Evolutionary conservation across 2,113 vertebrate genomes (phyloP).

Genomic region (Mesocricetus auratus): DNA sequence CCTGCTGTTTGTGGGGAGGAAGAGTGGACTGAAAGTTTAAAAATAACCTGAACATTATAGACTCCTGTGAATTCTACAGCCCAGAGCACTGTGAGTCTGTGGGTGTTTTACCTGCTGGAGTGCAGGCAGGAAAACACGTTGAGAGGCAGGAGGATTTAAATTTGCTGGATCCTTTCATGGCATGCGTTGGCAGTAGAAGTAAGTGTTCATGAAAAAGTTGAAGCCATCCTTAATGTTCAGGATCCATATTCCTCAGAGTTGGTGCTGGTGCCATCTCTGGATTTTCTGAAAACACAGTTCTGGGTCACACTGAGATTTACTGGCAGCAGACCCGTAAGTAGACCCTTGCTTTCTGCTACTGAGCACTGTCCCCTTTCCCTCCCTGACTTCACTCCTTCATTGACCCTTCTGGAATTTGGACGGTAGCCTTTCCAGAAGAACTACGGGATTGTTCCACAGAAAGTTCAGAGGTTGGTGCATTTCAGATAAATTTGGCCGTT

Average conservation of each 20-base stretch:
- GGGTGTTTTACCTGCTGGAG: slow-evolving; percentile 84
- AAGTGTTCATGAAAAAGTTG: background rate
- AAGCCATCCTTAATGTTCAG: background rate
- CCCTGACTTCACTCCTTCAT: accelerated
- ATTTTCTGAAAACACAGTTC: background rate
- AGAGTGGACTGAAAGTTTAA: slow-evolving; percentile 81
- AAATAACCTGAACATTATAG: slow-evolving; percentile 84
- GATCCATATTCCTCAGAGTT: background rate
- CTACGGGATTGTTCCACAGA: background rate
- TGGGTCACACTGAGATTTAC: background rate
- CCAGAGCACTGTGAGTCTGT: slow-evolving; percentile 76
- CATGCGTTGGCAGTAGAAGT: slow-evolving; percentile 49
- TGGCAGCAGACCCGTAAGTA: too few relatives aligned
- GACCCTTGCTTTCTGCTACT: background rate
- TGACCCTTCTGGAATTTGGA: background rate
- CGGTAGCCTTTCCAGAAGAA: background rate
- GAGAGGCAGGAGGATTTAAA: slow-evolving; percentile 75
- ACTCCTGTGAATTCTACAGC: slow-evolving; percentile 81
- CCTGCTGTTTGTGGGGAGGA: slow-evolving; percentile 80
- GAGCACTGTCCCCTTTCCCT: background rate
- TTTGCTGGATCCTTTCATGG: slow-evolving; percentile 55
- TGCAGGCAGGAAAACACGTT: slow-evolving; percentile 73
- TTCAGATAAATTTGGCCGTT: background rate
- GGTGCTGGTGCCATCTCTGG: background rate
- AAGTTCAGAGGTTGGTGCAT: background rate